Conservation (phyloP, 2,888 invertebrate genomes). For the Parnassius smintheus region DNA sequence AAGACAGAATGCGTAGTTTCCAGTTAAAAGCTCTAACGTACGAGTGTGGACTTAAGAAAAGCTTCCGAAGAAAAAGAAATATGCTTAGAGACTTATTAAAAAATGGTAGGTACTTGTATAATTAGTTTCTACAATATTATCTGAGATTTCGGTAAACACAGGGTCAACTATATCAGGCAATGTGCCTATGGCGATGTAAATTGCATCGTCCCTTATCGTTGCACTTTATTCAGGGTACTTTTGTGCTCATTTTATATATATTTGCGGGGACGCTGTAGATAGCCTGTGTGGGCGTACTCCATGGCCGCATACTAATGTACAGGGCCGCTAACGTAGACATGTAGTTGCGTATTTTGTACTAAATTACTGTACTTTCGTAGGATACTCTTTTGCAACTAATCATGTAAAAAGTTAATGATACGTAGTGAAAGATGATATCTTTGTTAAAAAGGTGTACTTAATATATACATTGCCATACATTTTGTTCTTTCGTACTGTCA, state of each 20-base stretch:
- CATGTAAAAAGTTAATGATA: slow-evolving; percentile 13
- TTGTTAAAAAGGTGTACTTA: background rate
- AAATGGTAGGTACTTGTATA: too few relatives aligned
- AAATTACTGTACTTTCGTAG: slow-evolving; percentile 18
- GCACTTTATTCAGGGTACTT: slow-evolving; percentile 75
- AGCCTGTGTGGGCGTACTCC: slow-evolving; percentile 64
- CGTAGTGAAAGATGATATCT: slow-evolving; percentile 4
- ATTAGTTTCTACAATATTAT: slow-evolving; percentile 4
- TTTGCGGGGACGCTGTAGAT: slow-evolving; percentile 66
- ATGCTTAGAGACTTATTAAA: too few relatives aligned
- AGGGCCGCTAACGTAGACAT: slow-evolving; percentile 45
- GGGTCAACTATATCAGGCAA: slow-evolving; percentile 57
- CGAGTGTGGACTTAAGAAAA: too few relatives aligned
- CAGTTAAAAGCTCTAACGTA: too few relatives aligned
- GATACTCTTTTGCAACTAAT: slow-evolving; percentile 11
- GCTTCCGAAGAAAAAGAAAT: too few relatives aligned
- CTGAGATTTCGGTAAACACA: slow-evolving; percentile 62
- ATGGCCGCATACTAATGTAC: slow-evolving; percentile 63
- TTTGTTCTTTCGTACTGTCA: too few relatives aligned
- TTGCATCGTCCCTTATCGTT: slow-evolving; percentile 73
- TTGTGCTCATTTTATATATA: slow-evolving; percentile 77
- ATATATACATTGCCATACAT: too few relatives aligned
- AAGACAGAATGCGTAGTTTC: too few relatives aligned
- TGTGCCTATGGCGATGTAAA: slow-evolving; percentile 71
- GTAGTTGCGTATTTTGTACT: slow-evolving; percentile 45